phyloP scores from a whole-genome alignment of 2,113 vertebrate species.

The Alligator mississippiensis region DNA sequence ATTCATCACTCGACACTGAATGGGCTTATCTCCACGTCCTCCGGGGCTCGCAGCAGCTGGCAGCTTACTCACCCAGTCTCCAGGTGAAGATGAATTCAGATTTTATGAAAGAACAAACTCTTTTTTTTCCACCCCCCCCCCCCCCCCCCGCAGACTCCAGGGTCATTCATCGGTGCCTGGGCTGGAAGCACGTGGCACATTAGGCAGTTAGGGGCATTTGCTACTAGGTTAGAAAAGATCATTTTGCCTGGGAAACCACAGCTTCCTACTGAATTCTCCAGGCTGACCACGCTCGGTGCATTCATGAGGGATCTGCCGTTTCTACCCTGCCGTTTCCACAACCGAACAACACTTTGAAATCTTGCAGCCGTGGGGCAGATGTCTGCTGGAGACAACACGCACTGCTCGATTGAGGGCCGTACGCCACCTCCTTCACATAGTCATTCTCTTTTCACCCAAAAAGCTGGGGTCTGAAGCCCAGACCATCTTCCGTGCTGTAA shows the following conservation, averaged over 20 bases:
- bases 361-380: fast-evolving
- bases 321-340: not conserved
- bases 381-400: too few relatives aligned
- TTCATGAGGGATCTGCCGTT: not conserved
- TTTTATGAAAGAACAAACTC: fast-evolving
- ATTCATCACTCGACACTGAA: not conserved
- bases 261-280: not conserved
- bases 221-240: not conserved
- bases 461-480: too few relatives aligned
- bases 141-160: not conserved
- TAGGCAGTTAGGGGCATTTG: fast-evolving
- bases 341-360: not conserved
- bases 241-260: not conserved
- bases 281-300: not conserved
- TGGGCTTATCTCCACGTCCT: not conserved
- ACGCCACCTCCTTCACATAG: not conserved
- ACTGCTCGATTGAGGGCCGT: too few relatives aligned
- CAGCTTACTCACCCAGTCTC: not conserved
- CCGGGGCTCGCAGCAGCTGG: conserved; percentile 30
- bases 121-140: not conserved
- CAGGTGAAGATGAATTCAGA: not conserved
- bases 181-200: not conserved
- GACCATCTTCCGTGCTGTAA: too few relatives aligned
- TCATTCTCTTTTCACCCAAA: too few relatives aligned
- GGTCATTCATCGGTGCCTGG: fast-evolving